A percentile compares a stretch with the other conserved stretches of the same genome.
Conservation (phyloP, 2,888 invertebrate species). For the Parascotia fuliginaria region DNA sequence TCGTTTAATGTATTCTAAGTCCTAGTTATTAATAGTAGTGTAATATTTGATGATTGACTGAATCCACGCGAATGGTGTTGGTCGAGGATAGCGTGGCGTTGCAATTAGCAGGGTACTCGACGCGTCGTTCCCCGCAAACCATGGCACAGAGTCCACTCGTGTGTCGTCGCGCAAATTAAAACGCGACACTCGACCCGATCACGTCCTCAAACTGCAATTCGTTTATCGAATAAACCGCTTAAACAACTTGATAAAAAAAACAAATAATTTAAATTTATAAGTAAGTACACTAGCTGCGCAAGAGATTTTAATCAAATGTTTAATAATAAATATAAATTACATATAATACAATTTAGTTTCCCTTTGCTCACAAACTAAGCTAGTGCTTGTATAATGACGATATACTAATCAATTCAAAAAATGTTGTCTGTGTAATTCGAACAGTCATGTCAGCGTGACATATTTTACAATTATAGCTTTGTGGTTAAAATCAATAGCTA, state of each 20-base stretch:
- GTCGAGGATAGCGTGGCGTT: conserved; percentile 65
- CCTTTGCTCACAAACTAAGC: too few relatives aligned
- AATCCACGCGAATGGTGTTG: conserved; percentile 58
- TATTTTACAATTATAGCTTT: too few relatives aligned
- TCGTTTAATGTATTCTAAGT: conserved; percentile 21
- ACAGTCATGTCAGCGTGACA: too few relatives aligned
- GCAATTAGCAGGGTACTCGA: conserved; percentile 84
- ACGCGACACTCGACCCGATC: conserved; percentile 78
- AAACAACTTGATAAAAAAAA: conserved; percentile 46
- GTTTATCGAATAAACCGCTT: conserved; percentile 68
- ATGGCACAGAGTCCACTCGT: conserved; percentile 75
- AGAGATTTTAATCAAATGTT: too few relatives aligned
- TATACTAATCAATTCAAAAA: too few relatives aligned
- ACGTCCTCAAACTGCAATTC: conserved; percentile 72
- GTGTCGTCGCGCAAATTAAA: conserved; percentile 85
- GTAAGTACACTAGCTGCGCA: too few relatives aligned
- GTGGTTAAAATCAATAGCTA: too few relatives aligned
- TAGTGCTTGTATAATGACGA: too few relatives aligned
- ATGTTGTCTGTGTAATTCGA: too few relatives aligned
- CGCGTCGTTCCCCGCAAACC: conserved; percentile 67
- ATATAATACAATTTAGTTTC: too few relatives aligned
- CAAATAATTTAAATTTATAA: conserved; percentile 18
- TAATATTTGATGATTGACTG: conserved; percentile 58
- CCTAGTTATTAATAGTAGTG: conserved; percentile 40
- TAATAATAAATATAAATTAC: too few relatives aligned